phyloP scores from a whole-genome alignment of 2,888 invertebrate species.

The Lumbricus terrestris region DNA sequence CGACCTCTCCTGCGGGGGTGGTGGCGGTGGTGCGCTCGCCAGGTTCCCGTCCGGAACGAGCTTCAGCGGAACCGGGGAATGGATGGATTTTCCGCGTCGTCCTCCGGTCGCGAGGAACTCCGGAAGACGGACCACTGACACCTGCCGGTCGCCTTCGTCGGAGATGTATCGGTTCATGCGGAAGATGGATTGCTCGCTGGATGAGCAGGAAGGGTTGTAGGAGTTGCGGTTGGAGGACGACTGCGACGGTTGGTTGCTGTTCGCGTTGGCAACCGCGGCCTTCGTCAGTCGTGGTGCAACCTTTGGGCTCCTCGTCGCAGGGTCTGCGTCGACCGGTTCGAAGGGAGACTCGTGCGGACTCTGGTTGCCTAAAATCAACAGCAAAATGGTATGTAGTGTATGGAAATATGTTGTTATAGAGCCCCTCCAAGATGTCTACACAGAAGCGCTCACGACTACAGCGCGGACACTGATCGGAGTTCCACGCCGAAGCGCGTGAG shows the following conservation, averaged over 20 bases:
- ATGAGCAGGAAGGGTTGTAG: not conserved
- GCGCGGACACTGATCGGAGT: too few species aligned
- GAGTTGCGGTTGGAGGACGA: not conserved
- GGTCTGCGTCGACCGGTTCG: not conserved
- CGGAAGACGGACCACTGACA: not conserved
- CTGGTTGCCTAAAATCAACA: constrained; percentile 11
- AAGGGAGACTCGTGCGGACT: constrained; percentile 12
- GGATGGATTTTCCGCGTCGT: not conserved
- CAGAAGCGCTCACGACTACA: too few species aligned
- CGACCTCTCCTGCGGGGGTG: not conserved
- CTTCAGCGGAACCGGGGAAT: constrained; percentile 5
- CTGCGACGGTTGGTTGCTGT: not conserved
- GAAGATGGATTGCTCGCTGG: constrained; percentile 17
- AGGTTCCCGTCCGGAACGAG: not conserved
- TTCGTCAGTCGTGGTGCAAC: not conserved
- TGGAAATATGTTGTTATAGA: too few species aligned
- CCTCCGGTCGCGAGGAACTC: not conserved
- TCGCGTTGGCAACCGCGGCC: not conserved
- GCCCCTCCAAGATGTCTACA: too few species aligned
- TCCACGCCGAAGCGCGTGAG: too few species aligned
- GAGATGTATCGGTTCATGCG: constrained; percentile 20
- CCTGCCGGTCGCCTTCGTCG: constrained; percentile 15
- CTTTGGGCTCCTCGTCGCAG: not conserved
- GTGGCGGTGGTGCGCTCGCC: too few species aligned
- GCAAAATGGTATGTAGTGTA: too few species aligned